phyloP scores from a whole-genome alignment of 2,113 vertebrate genomes.

The Centrocercus urophasianus region DNA sequence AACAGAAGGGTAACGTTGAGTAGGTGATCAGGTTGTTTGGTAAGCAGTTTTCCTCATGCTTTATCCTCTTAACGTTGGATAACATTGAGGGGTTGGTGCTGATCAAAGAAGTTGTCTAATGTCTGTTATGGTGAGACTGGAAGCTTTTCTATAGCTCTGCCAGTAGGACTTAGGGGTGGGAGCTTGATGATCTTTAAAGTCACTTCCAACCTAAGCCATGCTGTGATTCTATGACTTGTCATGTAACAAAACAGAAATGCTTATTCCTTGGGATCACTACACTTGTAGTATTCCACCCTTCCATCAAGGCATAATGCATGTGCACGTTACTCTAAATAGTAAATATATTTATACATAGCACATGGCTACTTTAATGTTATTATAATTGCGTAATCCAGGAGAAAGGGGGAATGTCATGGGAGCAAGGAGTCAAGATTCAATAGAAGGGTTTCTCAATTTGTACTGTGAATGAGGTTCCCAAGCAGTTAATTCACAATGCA shows the following conservation, averaged over 20 bases:
- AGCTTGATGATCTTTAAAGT: too few species aligned
- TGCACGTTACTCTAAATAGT: not conserved
- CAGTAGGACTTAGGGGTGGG: not conserved
- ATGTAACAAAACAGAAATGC: not conserved
- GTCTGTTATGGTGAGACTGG: not conserved
- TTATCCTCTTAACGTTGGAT: conserved; percentile 7
- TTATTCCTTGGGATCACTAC: not conserved
- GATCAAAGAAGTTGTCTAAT: not conserved
- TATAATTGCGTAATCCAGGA: not conserved
- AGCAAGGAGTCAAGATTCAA: not conserved
- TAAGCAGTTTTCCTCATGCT: not conserved
- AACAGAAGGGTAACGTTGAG: not conserved
- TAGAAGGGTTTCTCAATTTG: not conserved
- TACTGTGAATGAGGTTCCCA: not conserved
- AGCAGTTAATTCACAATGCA: not conserved
- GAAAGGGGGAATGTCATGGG: not conserved
- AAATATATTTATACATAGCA: not conserved
- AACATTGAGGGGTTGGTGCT: not conserved
- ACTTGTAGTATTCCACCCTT: not conserved
- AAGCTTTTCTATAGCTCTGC: not conserved
- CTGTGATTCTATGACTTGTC: not conserved
- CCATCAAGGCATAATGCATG: not conserved
- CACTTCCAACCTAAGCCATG: too few species aligned
- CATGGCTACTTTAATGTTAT: not conserved
- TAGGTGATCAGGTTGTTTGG: conserved; percentile 11